phyloP scores from a whole-genome alignment of 1,140 invertebrate species.

The Drosophila leontia region DNA sequence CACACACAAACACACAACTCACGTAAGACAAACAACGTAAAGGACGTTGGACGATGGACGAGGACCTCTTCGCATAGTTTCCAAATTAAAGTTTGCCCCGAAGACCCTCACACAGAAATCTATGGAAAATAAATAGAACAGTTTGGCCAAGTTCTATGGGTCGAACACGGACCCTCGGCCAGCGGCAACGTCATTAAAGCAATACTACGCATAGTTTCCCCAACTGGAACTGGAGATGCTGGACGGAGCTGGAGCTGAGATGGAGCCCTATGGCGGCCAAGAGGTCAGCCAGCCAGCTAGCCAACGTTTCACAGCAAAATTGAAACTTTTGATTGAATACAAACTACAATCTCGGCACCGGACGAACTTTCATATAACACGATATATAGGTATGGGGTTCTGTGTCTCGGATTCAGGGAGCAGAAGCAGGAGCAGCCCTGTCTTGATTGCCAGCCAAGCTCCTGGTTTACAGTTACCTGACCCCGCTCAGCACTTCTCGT shows the following conservation, averaged over 20 bases:
- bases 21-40: constrained; percentile 32
- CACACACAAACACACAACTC: constrained; percentile 25
- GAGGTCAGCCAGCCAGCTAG: constrained; percentile 30
- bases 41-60: constrained; percentile 23
- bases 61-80: constrained; percentile 60
- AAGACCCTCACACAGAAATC: constrained; percentile 23
- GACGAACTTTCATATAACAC: constrained; percentile 53
- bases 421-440: not conserved
- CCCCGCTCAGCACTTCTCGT: not conserved
- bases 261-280: constrained; percentile 31
- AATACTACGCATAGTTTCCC: constrained; percentile 73
- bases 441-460: constrained; percentile 42
- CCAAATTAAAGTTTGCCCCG: constrained; percentile 66
- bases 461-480: constrained; percentile 42
- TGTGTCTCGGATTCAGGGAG: constrained; percentile 27
- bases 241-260: constrained; percentile 11
- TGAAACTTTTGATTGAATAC: constrained; percentile 83
- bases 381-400: constrained; percentile 1
- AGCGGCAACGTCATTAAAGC: constrained; percentile 68
- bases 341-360: constrained; percentile 73
- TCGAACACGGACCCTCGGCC: constrained; percentile 28
- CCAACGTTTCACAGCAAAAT: constrained; percentile 69
- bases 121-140: constrained; percentile 48
- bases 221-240: constrained; percentile 36
- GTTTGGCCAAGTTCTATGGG: constrained; percentile 24